Evolutionary conservation across 2,113 vertebrate species (phyloP), one percentile per base, ranked within the genome.

Genomic region (Danionella cerebrum): DNA sequence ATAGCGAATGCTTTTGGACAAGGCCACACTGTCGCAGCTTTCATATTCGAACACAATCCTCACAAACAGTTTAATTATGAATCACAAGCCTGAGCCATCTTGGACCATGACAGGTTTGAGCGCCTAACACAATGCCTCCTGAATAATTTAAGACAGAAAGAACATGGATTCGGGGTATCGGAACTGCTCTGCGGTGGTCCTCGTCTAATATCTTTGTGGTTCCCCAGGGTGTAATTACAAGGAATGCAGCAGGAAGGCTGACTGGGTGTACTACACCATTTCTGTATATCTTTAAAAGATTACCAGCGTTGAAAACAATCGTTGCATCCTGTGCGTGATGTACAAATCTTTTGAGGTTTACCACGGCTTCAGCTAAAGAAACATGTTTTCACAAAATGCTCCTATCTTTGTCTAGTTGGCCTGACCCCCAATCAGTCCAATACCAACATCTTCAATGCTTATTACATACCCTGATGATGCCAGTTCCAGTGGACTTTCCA

Each of bases 1-100:
- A 54, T n/a, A 7, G 24, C 25, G 13, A 70, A 67, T 41, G 60
- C 67, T 48, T 74, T 74, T 36, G 55, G 63, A 75, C 72, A 75
- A 75, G 72, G 72, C 48, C 72, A 75, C 72, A 54, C 47, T 58
- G 68, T 75, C 55, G 45, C 68, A 62, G 63, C 68, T 62, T 67
- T 70, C 63, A 75, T 75, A 70, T 70, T 70, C 41, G 33, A 67
- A 69, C 33, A 62, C 48, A 55, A 42, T 53, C 67, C 65, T 70
- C 72, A 70, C 62, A 75, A 70, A 65, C 72, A 75, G 57, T 75
- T 75, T 75, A 75, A 75, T 70, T 70, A 75, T 70, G 63, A 70
- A 75, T 75, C 72, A 75, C 63, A 75, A 62, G 68, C 72, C 62
- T 75, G 68, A 65, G 41, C 63, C 41, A 25, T 75, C 67, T 24